phyloP scores from a whole-genome alignment of 2,113 vertebrate genomes.

The Poeciliopsis turrubarensis region DNA sequence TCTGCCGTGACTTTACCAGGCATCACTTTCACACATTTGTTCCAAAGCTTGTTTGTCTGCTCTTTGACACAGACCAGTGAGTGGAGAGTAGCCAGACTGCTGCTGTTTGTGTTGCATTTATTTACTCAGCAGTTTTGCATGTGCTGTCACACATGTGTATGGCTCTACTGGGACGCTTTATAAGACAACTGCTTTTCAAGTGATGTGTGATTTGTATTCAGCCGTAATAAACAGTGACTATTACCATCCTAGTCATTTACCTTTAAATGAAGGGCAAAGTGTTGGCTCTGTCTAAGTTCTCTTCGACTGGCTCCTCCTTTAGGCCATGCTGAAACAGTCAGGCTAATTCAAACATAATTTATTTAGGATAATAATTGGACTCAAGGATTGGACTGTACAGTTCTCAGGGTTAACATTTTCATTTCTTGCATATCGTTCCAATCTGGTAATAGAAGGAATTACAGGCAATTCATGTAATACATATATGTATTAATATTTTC shows the following conservation, averaged over 20 bases:
- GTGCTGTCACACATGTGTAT: background rate
- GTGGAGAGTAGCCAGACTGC: constrained; percentile 9
- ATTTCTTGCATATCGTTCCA: constrained; percentile 6
- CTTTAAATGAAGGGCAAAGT: background rate
- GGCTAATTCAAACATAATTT: background rate
- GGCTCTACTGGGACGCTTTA: background rate
- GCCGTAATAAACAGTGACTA: background rate
- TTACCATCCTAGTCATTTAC: background rate
- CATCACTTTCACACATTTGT: constrained; percentile 20
- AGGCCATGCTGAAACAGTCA: constrained; percentile 2
- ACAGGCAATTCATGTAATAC: background rate
- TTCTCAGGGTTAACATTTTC: constrained; percentile 5
- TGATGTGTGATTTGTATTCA: background rate
- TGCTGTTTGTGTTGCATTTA: constrained; percentile 3
- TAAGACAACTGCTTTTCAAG: background rate
- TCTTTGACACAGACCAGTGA: constrained; percentile 19
- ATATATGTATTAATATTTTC: background rate
- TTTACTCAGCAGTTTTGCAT: background rate
- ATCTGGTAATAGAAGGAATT: constrained; percentile 4
- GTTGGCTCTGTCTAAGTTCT: background rate
- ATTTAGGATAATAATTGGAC: constrained; percentile 15
- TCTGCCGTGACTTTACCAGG: constrained; percentile 24
- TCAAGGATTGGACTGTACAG: background rate
- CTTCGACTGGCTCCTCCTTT: background rate
- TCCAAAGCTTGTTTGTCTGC: constrained; percentile 3